Conservation (phyloP, 2,888 invertebrate species). For the Scrobipalpa atriplicella region DNA sequence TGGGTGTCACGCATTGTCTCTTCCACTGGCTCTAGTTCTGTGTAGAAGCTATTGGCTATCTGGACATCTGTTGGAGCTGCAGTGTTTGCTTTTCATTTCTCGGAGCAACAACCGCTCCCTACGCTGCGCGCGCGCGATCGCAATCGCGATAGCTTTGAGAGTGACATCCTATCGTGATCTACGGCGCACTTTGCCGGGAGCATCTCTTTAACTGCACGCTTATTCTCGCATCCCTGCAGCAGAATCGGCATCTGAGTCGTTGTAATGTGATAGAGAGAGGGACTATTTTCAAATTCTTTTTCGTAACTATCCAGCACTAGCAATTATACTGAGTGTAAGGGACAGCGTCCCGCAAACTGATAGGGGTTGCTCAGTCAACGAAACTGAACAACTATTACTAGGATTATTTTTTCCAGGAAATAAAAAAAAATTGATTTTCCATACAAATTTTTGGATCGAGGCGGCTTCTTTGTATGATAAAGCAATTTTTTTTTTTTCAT, state of each 20-base stretch:
- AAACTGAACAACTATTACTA: no score
- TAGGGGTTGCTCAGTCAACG: no score
- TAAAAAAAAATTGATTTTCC: no score
- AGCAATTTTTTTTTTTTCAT: no score
- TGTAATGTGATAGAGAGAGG: not conserved
- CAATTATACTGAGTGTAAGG: no score
- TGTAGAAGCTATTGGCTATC: constrained; percentile 74
- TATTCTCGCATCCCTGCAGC: not conserved
- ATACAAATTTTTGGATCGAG: no score
- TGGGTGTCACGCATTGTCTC: constrained; percentile 32
- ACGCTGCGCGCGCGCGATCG: constrained; percentile 73
- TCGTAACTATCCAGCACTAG: not conserved
- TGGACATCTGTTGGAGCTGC: constrained; percentile 77
- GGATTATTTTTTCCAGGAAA: no score
- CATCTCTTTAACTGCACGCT: constrained; percentile 18
- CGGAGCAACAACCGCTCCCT: constrained; percentile 66
- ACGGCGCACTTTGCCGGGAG: constrained; percentile 46
- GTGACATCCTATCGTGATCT: constrained; percentile 59
- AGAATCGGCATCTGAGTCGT: not conserved
- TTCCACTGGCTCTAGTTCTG: constrained; percentile 52
- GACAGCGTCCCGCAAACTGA: no score
- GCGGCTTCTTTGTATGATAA: no score
- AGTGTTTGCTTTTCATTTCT: constrained; percentile 81
- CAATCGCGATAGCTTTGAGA: constrained; percentile 76
- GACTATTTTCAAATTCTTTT: not conserved